Conservation (phyloP, 2,113 vertebrate species). For the Sardina pilchardus region DNA sequence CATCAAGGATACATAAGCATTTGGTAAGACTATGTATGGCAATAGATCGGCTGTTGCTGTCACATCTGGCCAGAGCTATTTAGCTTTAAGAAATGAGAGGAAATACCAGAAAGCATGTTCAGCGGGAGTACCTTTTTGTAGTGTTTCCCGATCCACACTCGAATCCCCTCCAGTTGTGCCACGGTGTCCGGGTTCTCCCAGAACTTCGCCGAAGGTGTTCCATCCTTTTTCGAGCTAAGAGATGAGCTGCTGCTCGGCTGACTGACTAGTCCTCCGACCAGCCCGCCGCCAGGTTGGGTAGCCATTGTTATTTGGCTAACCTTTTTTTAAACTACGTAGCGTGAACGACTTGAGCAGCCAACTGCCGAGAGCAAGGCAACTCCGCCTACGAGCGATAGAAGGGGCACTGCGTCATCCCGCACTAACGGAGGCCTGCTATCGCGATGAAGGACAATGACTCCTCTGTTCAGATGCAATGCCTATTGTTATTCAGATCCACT, state of each 20-base stretch:
- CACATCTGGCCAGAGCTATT: slow-evolving; percentile 4
- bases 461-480: not conserved
- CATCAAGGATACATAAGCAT: not conserved
- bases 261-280: slow-evolving; percentile 52
- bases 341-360: not conserved
- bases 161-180: slow-evolving; percentile 83
- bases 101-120: not conserved
- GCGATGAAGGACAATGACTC: not conserved
- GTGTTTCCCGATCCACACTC: slow-evolving; percentile 88
- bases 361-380: not conserved
- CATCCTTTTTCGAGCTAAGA: slow-evolving; percentile 79
- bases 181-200: slow-evolving; percentile 88
- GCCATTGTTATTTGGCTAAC: slow-evolving; percentile 17
- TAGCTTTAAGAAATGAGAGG: not conserved
- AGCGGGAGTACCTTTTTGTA: slow-evolving; percentile 84
- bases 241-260: slow-evolving; percentile 51
- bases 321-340: slow-evolving; percentile 5
- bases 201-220: slow-evolving; percentile 80
- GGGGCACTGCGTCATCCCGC: slow-evolving; percentile 12
- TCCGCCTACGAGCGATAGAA: not conserved
- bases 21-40: not conserved
- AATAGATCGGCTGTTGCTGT: not conserved
- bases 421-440: not conserved
- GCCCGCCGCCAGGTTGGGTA: slow-evolving; percentile 50
- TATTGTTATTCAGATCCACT: not conserved